Base-by-base conservation (phyloP, 64 coral and sea anemone species). In the Catalaphyllia jardinei region DNA sequence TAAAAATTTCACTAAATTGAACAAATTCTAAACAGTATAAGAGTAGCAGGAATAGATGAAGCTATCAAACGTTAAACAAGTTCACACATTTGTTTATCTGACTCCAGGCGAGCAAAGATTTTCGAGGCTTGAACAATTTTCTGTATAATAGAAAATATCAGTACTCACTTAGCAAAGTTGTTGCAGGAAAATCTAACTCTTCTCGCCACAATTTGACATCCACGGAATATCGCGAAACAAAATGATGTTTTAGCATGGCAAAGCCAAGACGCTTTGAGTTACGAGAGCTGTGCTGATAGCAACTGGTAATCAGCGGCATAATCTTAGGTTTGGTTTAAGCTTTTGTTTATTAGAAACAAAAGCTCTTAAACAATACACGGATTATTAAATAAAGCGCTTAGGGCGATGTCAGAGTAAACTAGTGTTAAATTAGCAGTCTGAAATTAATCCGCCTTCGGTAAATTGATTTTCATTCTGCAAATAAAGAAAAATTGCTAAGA, bases 291-390 rank as follows among this genome's bases (percentile, higher is more conserved):
- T 76, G 18, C 51, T 76, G 8, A 49, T 42, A 51, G 31, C 38
- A 0, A 8, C 20, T 0, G 31, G 35, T 14, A 50, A 49, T 74
- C 72, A 74, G 31, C 7, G 16, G 72, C 35, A 49, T 49, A 49
- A 76, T 49, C 51, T 76, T 17, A 76, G 39, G 74, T 39, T 76
- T 20, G 7, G 35, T 11, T 46, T 76, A 49, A 22, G 13, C 16
- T 19, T 76, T 76, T 76, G 74, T 76, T 76, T 49, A 49, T 49
- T 49, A 20, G 4, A 76, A 49, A 76, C 74, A 76, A 76, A 76
- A 49, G 35, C 33, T 76, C 29, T 20, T 22, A 17, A 33, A 76
- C 74, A 76, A 76, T 76, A 76, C 24, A 76, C 8, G 35, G 39
- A 39, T 76, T 49, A 49, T 67, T 64, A 39, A 4, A 76, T 30